Evolutionary conservation across 2,113 vertebrate genomes (phyloP), one percentile per base, ranked within the genome.

Genomic region (Malurus cyaneus): DNA sequence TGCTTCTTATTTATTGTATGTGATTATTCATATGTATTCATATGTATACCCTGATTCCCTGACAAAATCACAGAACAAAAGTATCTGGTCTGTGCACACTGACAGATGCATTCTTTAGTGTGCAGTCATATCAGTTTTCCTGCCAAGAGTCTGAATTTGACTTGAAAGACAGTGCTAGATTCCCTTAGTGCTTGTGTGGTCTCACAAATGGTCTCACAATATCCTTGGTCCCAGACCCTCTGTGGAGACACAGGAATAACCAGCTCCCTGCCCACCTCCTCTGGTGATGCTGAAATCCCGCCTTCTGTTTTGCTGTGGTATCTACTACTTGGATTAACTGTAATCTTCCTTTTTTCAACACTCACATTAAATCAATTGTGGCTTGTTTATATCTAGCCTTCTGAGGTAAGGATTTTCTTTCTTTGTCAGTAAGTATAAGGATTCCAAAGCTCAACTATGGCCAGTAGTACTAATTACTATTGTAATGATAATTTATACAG

Each of bases 1-100:
- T 83, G 67, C 59, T 70, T 66, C 18, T 74, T 66, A 14, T 64
- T 83, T 53, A 31, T 81, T 3, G 0, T 44, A n/a, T 0, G 0
- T 31, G 14, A 69, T 76, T 82, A 46, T 69, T 82, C 32, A 34
- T 34, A 71, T 0, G 0, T 82, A 50, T 69, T 82, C 32, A 34
- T 34, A 71, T 0, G 0, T 34, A 28, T 46, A 21, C 13, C 21
- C 25, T 46, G 3, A 39, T 44, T 89, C 20, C 34, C 29, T 65
- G 41, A 34, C 0, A 0, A 74, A 65, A 57, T 64, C 87, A 59
- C 5, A 23, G n/a, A 84, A 84, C 12, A 86, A 21, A 86, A n/a
- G 11, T 36, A 49, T 34, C 29, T 57, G 14, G 19, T 80, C 21
- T 9, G 3, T n/a, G 18, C 24, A 13, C 23, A 14, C 17, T 54